Percentiles rank a stretch among this genome's conserved stretches.
These are phyloP conservation scores for Elaeidobius kamerunicus DNA, from an alignment of 2,888 invertebrate species.

Conservation along the genomic window DNA sequence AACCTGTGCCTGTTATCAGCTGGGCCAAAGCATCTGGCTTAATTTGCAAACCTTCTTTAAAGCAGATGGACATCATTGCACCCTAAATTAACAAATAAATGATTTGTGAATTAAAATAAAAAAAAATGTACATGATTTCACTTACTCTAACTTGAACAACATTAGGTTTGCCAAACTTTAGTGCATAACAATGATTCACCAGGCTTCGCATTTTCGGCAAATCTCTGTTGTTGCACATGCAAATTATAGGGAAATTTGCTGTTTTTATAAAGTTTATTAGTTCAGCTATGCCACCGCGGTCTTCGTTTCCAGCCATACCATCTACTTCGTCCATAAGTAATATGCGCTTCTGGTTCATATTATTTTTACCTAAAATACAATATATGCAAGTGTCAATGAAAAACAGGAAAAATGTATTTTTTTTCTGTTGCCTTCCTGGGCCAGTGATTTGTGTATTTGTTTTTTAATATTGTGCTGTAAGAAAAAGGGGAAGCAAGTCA, in stretches of 20 bases:
- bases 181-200: conserved; percentile 90
- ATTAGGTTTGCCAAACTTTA: conserved; percentile 80
- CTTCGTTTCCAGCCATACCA: conserved; percentile 99
- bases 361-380: conserved; percentile 39
- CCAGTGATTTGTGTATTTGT: too few species aligned
- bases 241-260: conserved; percentile 84
- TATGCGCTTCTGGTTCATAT: conserved; percentile 71
- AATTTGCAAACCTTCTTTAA: conserved; percentile 84
- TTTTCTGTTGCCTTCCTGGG: too few species aligned
- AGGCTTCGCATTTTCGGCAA: conserved; percentile 91
- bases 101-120: background rate
- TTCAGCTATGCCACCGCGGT: conserved; percentile 95
- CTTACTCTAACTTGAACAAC: conserved; percentile 85
- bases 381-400: background rate
- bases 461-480: too few species aligned
- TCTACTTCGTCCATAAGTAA: conserved; percentile 99
- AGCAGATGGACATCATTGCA: conserved; percentile 88
- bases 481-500: too few species aligned
- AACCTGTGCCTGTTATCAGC: conserved; percentile 82
- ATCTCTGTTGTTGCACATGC: conserved; percentile 97
- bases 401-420: too few species aligned
- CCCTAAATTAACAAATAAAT: conserved; percentile 54
- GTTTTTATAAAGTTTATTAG: conserved; percentile 87
- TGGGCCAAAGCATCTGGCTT: conserved; percentile 72
- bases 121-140: background rate